Conservation (phyloP, 2,888 invertebrate genomes). For the Zaprionus obscuricornis region DNA sequence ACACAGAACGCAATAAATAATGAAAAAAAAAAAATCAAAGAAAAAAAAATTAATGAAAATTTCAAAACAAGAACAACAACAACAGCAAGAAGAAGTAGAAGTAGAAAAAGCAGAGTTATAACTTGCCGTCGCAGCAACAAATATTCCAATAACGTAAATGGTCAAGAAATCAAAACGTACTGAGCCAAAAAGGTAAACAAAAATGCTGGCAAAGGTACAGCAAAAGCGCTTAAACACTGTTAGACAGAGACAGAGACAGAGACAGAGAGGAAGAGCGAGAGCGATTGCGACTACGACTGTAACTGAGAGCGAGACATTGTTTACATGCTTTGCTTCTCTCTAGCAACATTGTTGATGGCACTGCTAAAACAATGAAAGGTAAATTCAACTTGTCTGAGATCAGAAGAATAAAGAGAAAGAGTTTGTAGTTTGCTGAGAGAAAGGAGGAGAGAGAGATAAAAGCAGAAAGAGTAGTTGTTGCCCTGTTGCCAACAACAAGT, state of each 20-base stretch:
- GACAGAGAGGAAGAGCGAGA: conserved; percentile 11
- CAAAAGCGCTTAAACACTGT: conserved; percentile 2
- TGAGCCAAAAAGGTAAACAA: conserved; percentile 76
- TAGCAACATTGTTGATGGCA: conserved; percentile 67
- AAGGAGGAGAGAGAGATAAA: conserved; percentile 1
- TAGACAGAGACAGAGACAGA: neutral
- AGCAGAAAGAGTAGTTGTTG: neutral
- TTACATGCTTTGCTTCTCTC: too few relatives aligned
- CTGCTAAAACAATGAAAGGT: conserved; percentile 45
- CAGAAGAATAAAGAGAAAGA: conserved; percentile 1
- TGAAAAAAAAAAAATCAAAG: conserved; percentile 5
- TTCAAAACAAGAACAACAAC: conserved; percentile 9
- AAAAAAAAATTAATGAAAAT: too few relatives aligned
- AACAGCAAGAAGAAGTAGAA: conserved; percentile 4
- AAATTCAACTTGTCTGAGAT: conserved; percentile 3
- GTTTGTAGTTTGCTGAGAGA: conserved; percentile 3
- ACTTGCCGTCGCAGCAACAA: conserved; percentile 47
- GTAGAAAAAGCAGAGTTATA: conserved; percentile 12
- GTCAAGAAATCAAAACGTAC: conserved; percentile 77
- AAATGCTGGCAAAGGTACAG: conserved; percentile 70
- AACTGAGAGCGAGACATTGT: too few relatives aligned
- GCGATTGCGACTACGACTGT: too few relatives aligned
- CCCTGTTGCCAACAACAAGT: conserved; percentile 40
- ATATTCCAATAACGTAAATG: conserved; percentile 74
- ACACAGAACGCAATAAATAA: conserved; percentile 6